These are phyloP conservation scores for Holotrichia oblita DNA, from an alignment of 1,140 invertebrate genomes.

Conservation along the genomic window DNA sequence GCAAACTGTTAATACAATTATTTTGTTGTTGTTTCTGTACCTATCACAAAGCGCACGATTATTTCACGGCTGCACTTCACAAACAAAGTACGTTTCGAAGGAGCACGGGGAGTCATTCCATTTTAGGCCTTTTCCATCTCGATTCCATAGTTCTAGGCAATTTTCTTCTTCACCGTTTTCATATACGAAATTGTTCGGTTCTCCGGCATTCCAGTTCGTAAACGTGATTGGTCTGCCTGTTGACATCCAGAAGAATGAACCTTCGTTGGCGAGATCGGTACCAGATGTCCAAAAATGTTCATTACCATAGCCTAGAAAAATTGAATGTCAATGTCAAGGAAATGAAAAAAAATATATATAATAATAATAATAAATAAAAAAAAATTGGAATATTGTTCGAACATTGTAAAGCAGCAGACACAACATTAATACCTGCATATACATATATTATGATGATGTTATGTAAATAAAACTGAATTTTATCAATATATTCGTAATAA, in stretches of 20 bases:
- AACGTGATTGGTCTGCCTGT: slow-evolving; percentile 87
- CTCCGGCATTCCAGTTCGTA: slow-evolving; percentile 92
- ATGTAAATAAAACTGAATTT: too few relatives aligned
- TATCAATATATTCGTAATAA: too few relatives aligned
- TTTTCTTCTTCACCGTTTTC: slow-evolving; percentile 93
- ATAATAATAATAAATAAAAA: too few relatives aligned
- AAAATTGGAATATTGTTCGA: too few relatives aligned
- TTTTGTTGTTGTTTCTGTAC: background rate
- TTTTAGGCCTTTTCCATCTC: slow-evolving; percentile 88
- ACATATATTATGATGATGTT: too few relatives aligned
- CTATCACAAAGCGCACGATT: slow-evolving; percentile 21
- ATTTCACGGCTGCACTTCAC: slow-evolving; percentile 75
- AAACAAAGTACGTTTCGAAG: slow-evolving; percentile 91
- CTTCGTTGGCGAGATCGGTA: slow-evolving; percentile 89
- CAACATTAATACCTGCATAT: too few relatives aligned
- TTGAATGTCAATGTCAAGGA: background rate
- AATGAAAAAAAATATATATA: too few relatives aligned
- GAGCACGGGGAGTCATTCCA: slow-evolving; percentile 94
- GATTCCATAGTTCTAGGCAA: slow-evolving; percentile 89
- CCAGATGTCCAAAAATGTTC: slow-evolving; percentile 95
- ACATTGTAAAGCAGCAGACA: too few relatives aligned
- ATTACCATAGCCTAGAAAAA: slow-evolving; percentile 77
- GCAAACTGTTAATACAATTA: background rate
- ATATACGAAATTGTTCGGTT: slow-evolving; percentile 91
- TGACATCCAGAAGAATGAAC: slow-evolving; percentile 92